Percentiles rank a stretch among this genome's conserved stretches.
Evolutionary conservation across 53 echinoderm and acorn worm genomes (phyloP).

Genomic region (Patiria pectinifera): DNA sequence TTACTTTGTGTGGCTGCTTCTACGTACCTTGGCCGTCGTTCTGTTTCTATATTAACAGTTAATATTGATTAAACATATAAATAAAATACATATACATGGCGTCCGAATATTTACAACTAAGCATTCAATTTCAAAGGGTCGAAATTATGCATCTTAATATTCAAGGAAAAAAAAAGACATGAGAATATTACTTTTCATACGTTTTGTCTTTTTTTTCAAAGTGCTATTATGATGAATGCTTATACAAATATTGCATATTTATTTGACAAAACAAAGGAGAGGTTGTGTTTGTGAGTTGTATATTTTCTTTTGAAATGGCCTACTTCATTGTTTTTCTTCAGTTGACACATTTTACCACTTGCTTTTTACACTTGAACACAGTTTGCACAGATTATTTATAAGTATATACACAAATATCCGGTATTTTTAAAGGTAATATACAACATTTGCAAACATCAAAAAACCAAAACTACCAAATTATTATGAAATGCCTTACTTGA

Average conservation of each 20-base stretch:
- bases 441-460: too few species aligned
- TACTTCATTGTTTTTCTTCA: too few species aligned
- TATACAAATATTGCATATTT: not conserved
- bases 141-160: not conserved
- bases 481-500: too few species aligned
- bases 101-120: not conserved
- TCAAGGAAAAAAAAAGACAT: too few species aligned
- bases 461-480: too few species aligned
- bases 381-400: not conserved
- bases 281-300: not conserved
- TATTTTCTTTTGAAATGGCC: not conserved
- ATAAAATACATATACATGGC: slow-evolving; percentile 4
- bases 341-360: not conserved
- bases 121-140: not conserved
- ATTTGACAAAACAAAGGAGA: not conserved
- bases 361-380: not conserved
- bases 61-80: not conserved
- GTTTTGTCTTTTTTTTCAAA: too few species aligned
- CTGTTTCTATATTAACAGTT: not conserved
- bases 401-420: not conserved
- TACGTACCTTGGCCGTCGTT: not conserved
- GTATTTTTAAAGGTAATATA: not conserved
- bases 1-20: not conserved
- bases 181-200: too few species aligned
- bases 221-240: too few species aligned